Evolutionary conservation across 1,140 invertebrate genomes (phyloP).

Genomic region (Neotoxoptera formosana): DNA sequence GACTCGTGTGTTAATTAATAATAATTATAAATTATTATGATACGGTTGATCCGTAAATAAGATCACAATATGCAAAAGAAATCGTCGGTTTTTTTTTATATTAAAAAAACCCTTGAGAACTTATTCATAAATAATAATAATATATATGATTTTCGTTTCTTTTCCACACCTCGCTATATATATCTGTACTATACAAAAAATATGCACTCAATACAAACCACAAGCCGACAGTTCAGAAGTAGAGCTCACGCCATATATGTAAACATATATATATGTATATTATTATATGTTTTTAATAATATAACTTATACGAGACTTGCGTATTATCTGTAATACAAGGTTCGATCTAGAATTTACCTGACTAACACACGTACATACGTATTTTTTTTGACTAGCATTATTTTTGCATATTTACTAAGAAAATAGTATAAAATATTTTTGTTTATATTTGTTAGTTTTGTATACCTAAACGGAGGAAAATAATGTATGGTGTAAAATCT

Average conservation of each 20-base stretch:
- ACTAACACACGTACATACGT: not conserved
- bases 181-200: not conserved
- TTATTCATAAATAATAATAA: not conserved
- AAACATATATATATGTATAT: not conserved
- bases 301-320: not conserved
- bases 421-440: not conserved
- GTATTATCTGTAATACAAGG: not conserved
- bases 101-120: conserved; percentile 50
- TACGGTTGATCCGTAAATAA: not conserved
- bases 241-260: conserved; percentile 18
- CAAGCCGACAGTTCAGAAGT: conserved; percentile 45
- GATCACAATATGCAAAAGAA: not conserved
- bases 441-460: too few relatives aligned
- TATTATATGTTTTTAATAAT: not conserved
- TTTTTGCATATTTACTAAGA: not conserved
- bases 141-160: not conserved
- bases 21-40: not conserved
- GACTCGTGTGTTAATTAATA: not conserved
- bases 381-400: not conserved
- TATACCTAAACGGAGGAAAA: too few relatives aligned
- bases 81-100: not conserved
- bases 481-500: not conserved
- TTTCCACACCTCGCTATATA: not conserved
- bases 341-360: not conserved
- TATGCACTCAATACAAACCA: conserved; percentile 22